phyloP scores from a whole-genome alignment of 2,888 invertebrate genomes.

The Notodonta ziczac region DNA sequence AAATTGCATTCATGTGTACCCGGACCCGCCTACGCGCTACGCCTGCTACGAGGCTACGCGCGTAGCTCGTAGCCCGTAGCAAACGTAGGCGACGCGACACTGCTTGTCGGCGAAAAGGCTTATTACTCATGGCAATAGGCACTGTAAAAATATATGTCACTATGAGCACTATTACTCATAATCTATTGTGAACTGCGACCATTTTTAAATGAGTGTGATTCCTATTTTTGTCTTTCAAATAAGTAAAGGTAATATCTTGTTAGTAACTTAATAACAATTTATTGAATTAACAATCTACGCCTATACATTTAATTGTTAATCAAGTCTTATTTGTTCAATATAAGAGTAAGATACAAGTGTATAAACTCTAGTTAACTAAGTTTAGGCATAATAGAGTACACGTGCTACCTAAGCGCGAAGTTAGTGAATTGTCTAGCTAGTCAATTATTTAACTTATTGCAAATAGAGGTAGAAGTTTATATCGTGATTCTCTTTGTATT shows the following conservation, averaged over 20 bases:
- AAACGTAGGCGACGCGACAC: slow-evolving; percentile 14
- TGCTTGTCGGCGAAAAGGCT: not conserved
- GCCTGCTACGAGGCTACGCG: not conserved
- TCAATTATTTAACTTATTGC: slow-evolving; percentile 4
- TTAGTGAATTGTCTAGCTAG: slow-evolving; percentile 1
- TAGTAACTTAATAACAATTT: not conserved
- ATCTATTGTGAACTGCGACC: too few relatives aligned
- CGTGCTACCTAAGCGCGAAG: not conserved
- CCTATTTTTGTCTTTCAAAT: not conserved
- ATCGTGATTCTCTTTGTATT: not conserved
- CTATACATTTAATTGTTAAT: not conserved
- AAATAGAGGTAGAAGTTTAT: not conserved
- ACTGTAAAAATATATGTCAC: not conserved
- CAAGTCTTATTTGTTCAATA: not conserved
- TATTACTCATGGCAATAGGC: too few relatives aligned
- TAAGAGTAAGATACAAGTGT: not conserved
- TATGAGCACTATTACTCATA: too few relatives aligned
- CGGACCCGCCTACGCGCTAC: not conserved
- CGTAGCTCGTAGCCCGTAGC: slow-evolving; percentile 22
- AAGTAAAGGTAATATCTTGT: not conserved
- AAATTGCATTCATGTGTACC: too few relatives aligned
- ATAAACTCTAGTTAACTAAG: not conserved
- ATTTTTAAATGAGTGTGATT: not conserved
- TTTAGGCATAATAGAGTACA: not conserved
- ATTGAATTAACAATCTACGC: too few relatives aligned